Percentiles rank a stretch among this genome's conserved stretches.
Conservation (phyloP, 1,140 invertebrate species). For the Eurosta solidaginis region DNA sequence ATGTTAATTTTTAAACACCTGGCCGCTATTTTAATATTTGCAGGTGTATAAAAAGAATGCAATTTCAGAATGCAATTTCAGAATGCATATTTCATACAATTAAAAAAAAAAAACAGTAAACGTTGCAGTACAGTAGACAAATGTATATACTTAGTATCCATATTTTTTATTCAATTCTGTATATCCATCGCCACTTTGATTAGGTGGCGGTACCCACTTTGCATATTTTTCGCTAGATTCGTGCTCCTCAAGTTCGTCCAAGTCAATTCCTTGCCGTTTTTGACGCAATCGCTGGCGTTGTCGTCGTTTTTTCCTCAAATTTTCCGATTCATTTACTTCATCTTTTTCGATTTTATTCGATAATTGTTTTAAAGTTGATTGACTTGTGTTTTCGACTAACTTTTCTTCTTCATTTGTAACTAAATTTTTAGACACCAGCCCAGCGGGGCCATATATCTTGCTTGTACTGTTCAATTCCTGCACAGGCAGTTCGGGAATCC, state of each 20-base stretch:
- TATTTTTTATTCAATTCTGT: constrained; percentile 82
- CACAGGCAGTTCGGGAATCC: too few species aligned
- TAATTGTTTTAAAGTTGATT: constrained; percentile 17
- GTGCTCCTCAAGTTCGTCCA: constrained; percentile 62
- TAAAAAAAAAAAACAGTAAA: background rate
- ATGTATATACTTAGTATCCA: constrained; percentile 69
- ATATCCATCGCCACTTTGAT: constrained; percentile 79
- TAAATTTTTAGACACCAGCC: constrained; percentile 28
- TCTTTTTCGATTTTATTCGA: background rate
- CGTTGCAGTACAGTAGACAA: background rate
- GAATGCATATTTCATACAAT: too few species aligned
- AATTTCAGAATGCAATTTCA: too few species aligned
- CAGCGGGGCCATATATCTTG: constrained; percentile 35
- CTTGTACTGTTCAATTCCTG: constrained; percentile 51
- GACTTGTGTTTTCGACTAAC: constrained; percentile 41
- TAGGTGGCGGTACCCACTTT: constrained; percentile 76
- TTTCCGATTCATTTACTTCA: background rate
- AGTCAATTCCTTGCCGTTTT: constrained; percentile 56
- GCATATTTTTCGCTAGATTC: constrained; percentile 69
- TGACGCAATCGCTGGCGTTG: constrained; percentile 52
- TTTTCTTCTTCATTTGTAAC: constrained; percentile 40
- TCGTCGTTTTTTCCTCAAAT: constrained; percentile 35
- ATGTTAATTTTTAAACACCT: too few species aligned
- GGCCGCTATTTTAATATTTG: too few species aligned
- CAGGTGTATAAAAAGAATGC: too few species aligned